phyloP scores from a whole-genome alignment of 1,140 invertebrate species.

The Eumeta japonica region DNA sequence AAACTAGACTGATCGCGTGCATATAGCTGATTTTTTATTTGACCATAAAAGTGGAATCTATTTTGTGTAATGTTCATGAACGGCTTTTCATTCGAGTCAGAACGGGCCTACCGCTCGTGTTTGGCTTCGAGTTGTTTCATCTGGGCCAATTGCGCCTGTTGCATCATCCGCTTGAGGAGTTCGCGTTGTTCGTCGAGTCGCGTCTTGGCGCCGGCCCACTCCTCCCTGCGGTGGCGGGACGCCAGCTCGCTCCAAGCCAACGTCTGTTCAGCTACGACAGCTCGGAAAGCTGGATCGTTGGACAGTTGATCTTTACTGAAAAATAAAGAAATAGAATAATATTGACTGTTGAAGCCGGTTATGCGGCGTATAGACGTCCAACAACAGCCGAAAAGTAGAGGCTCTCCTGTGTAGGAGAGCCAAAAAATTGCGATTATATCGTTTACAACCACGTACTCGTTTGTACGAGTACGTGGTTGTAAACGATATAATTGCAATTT shows the following conservation, averaged over 20 bases:
- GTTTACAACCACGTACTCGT: too few relatives aligned
- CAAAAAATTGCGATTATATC: too few relatives aligned
- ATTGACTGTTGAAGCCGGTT: background rate
- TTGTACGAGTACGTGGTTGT: too few relatives aligned
- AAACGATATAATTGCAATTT: too few relatives aligned
- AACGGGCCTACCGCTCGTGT: conserved; percentile 84
- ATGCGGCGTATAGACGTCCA: too few relatives aligned
- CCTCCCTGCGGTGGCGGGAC: conserved; percentile 85
- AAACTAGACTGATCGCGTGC: too few relatives aligned
- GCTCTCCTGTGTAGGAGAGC: too few relatives aligned
- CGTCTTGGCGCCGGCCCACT: conserved; percentile 80
- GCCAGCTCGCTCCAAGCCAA: conserved; percentile 92
- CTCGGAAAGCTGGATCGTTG: conserved; percentile 75
- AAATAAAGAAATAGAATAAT: background rate
- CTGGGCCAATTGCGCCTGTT: conserved; percentile 80
- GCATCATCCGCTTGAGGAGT: conserved; percentile 82
- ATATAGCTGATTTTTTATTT: too few relatives aligned
- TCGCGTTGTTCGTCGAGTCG: conserved; percentile 86
- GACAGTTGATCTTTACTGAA: conserved; percentile 76
- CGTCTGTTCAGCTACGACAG: conserved; percentile 86
- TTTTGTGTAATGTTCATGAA: too few relatives aligned
- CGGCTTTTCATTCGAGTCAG: too few relatives aligned
- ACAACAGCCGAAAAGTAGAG: too few relatives aligned
- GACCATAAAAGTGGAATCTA: too few relatives aligned
- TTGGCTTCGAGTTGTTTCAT: conserved; percentile 87